Base-by-base conservation (phyloP, 2,797 vertebrate genomes). In the Melopsittacus undulatus region DNA sequence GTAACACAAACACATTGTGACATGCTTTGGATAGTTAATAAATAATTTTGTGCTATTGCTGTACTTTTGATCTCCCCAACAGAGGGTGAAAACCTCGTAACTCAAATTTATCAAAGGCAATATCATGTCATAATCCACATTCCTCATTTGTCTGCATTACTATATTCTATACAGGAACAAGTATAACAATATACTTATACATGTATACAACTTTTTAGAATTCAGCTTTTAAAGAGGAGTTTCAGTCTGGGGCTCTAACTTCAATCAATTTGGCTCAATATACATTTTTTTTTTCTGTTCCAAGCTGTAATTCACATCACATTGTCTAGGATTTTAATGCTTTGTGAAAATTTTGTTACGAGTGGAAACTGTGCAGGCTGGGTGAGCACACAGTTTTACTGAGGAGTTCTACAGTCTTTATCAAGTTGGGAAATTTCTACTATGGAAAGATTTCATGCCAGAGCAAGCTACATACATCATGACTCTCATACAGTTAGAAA, bases 401-500 rank as follows among this genome's bases (percentile, higher is more conserved):
- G 61, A 40, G 21, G 16, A 92, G 20, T 36, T 70, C 72, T 93
- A n/a, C 29, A 67, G 61, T 70, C 40, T 85, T 89, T 76, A 70
- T 74, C 64, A 87, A 66, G 13, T 36, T 3, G 9, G 69, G 82
- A 93, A 87, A 74, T 83, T 85, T 86, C 85, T 92, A 5, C 75
- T 80, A 9, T 43, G 85, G 63, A 61, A 92, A 92, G 56, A 64
- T 88, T 94, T 94, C 76, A 64, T 86, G 73, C 64, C 17, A 43
- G 76, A 91, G 66, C 22, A 85, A 91, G 75, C 36, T 75, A 38
- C 51, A 91, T 48, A 52, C 77, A 83, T 77, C 75, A 48, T 63
- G 72, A 63, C 20, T 34, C 46, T 94, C 87, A 78, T 38, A 34
- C 2, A 43, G 66, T 88, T 64, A 62, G 90, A 90, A 94, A 81